These are phyloP conservation scores for Varanus komodoensis DNA, from an alignment of 2,113 vertebrate species.

Conservation along the genomic window DNA sequence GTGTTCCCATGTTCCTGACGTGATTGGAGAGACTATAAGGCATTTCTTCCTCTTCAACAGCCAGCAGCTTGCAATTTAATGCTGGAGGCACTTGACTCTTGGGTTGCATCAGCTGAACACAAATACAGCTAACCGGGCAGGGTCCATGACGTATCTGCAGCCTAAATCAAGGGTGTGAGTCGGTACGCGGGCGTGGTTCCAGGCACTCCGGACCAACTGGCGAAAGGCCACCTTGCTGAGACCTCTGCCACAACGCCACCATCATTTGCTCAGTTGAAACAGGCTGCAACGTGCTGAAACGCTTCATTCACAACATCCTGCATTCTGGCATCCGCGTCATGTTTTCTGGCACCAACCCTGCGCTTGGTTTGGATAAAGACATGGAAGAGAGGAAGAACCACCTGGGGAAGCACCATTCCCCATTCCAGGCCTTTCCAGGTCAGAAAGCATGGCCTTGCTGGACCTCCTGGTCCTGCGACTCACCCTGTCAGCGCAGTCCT, in stretches of 20 bases:
- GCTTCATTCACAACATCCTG: neutral
- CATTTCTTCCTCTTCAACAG: neutral
- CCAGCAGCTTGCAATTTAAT: neutral
- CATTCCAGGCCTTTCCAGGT: too few relatives aligned
- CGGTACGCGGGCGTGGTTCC: neutral
- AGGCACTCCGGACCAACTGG: too few relatives aligned
- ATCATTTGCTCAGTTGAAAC: neutral
- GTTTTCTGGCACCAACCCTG: neutral
- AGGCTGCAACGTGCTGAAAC: too few relatives aligned
- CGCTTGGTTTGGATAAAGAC: neutral
- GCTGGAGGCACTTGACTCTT: neutral
- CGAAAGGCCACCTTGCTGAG: neutral
- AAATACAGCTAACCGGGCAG: neutral
- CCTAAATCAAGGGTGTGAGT: neutral
- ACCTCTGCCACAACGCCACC: neutral
- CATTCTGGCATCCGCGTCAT: neutral
- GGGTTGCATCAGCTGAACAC: neutral
- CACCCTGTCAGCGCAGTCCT: neutral
- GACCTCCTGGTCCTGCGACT: too few relatives aligned
- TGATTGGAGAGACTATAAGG: neutral
- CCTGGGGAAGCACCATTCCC: too few relatives aligned
- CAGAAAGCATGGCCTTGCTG: too few relatives aligned
- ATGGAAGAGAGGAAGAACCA: neutral
- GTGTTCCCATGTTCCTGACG: constrained; percentile 3
- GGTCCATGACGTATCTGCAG: neutral